Conservation (phyloP, 1,140 invertebrate genomes). For the Cotesia typhae region DNA sequence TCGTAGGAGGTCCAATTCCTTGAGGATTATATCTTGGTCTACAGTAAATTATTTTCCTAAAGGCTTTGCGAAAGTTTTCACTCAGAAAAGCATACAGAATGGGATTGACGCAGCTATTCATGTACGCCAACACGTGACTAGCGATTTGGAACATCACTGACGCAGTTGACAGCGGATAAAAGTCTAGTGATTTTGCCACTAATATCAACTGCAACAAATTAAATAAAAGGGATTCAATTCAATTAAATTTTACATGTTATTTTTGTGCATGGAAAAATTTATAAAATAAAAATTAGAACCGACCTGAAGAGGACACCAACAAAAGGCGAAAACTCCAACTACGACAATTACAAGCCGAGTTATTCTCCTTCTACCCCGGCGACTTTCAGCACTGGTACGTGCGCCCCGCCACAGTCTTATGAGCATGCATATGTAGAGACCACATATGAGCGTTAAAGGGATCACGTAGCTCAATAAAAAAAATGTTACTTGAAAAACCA, state of each 20-base stretch:
- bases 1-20: conserved; percentile 55
- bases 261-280: conserved; percentile 68
- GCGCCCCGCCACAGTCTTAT: conserved; percentile 85
- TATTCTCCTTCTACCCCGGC: conserved; percentile 88
- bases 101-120: conserved; percentile 94
- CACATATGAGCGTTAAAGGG: conserved; percentile 85
- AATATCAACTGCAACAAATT: conserved; percentile 74
- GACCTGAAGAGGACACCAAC: conserved; percentile 95
- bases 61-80: conserved; percentile 87
- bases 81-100: conserved; percentile 94
- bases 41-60: conserved; percentile 74
- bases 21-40: conserved; percentile 49
- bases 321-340: conserved; percentile 92
- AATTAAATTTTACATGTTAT: no score
- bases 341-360: conserved; percentile 94
- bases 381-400: conserved; percentile 75
- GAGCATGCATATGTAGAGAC: conserved; percentile 92
- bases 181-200: conserved; percentile 78
- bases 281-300: conserved; percentile 47
- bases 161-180: conserved; percentile 73
- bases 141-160: conserved; percentile 82
- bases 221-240: background rate
- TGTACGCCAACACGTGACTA: conserved; percentile 92
- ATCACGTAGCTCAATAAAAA: conserved; percentile 87
- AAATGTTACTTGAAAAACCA: conserved; percentile 76